Base-by-base conservation (phyloP, 2,888 invertebrate genomes). In the Folsomia candida region DNA sequence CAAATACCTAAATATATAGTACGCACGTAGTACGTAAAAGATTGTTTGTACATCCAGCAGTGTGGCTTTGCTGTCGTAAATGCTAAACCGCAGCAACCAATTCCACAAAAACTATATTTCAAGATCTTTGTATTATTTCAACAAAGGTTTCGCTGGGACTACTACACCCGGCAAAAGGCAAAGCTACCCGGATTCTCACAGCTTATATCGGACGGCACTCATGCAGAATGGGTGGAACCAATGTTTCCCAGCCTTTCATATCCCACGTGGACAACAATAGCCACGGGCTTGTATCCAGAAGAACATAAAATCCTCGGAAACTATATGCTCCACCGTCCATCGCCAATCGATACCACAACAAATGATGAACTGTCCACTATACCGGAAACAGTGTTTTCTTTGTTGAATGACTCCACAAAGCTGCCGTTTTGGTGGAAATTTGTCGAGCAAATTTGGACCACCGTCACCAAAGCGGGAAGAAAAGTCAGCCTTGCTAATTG, bases 301-400 rank as follows among this genome's bases (percentile, higher is more conserved):
- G 79, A 71, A 27, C 83, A 83, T 74, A 82, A 81, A 9, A 81
- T 83, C 54, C 75, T 83, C 28, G 82, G 82, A 14, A 83, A 83
- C 68, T 81, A 81, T 76, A 82, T 83, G 81, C 81, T 81, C 57
- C 82, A 83, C 73, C 60, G 80, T 0, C 72, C 68, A 0, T 69
- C 75, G 25, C 9, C 9, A 11, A 11, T 18, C 18, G 47, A 47
- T 47, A n/a, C n/a, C n/a, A n/a, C n/a, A n/a, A 37, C 37, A 14
- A 78, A 80, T 59, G 81, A 81, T 14, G 68, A 68, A 22, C 27
- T 62, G 11, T 67, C 66, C 0, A 18, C 29, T 14, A 14, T 37
- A 14, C 4, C 37, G 14, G 76, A 76, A 54, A 60, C 67, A 1
- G 65, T 72, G 18, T 76, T 76, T 51, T 61, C 62, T n/a, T 69